phyloP scores from a whole-genome alignment of 2,888 invertebrate genomes.

The Standfussiana lucernea region DNA sequence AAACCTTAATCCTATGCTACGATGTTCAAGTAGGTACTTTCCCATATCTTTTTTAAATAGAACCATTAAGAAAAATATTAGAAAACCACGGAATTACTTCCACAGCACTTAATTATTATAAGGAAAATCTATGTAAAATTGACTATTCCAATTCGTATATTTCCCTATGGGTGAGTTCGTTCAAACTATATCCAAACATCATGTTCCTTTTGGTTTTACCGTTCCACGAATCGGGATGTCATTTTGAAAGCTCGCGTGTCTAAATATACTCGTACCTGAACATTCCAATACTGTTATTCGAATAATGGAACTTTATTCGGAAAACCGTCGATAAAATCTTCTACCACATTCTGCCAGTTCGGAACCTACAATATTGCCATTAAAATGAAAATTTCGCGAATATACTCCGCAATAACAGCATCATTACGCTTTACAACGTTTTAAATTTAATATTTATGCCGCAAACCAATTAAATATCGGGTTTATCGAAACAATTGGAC shows the following conservation, averaged over 20 bases:
- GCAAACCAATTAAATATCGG: slow-evolving; percentile 49
- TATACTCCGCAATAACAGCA: slow-evolving; percentile 25
- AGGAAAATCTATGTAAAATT: slow-evolving; percentile 26
- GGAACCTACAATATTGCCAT: slow-evolving; percentile 30
- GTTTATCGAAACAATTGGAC: slow-evolving; percentile 60
- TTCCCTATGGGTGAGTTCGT: slow-evolving; percentile 32
- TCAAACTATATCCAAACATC: slow-evolving; percentile 41
- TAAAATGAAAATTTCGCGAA: slow-evolving; percentile 46
- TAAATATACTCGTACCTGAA: slow-evolving; percentile 39
- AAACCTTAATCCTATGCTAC: background rate
- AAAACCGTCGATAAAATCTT: slow-evolving; percentile 46
- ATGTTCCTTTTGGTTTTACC: slow-evolving; percentile 37
- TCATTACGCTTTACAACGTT: slow-evolving; percentile 43
- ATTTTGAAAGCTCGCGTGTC: slow-evolving; percentile 35
- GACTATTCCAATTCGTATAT: slow-evolving; percentile 40
- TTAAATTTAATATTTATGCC: slow-evolving; percentile 54
- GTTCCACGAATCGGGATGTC: slow-evolving; percentile 39
- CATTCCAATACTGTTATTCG: slow-evolving; percentile 17
- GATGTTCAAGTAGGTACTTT: background rate
- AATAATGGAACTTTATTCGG: slow-evolving; percentile 39
- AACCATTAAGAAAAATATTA: background rate
- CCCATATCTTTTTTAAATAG: background rate
- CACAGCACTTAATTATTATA: slow-evolving; percentile 2
- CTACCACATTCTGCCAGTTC: slow-evolving; percentile 7
- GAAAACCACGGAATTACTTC: background rate